Percentiles rank a stretch among this genome's conserved stretches.
phyloP scores from a whole-genome alignment of 2,113 vertebrate genomes.

The Rhynchomys soricoides region DNA sequence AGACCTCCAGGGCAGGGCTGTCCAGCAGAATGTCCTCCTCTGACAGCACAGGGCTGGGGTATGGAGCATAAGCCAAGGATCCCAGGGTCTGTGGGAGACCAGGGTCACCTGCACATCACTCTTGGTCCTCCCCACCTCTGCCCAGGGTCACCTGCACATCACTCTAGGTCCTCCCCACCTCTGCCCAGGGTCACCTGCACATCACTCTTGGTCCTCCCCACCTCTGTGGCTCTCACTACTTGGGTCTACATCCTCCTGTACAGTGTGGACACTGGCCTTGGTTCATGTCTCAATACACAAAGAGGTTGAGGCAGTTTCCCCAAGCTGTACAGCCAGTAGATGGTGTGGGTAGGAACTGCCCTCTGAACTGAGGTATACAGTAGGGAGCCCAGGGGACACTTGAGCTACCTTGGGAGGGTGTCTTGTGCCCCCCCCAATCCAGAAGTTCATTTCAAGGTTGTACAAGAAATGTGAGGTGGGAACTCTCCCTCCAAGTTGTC shows the following conservation, averaged over 20 bases:
- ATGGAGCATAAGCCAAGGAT: constrained; percentile 6
- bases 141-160: neutral
- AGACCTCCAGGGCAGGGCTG: constrained; percentile 83
- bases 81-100: constrained; percentile 71
- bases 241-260: neutral
- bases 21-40: constrained; percentile 78
- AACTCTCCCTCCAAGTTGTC: neutral
- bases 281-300: neutral
- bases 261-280: neutral
- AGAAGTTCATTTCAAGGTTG: neutral
- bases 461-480: neutral
- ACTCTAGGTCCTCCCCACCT: neutral
- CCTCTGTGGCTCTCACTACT: neutral
- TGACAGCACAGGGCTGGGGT: constrained; percentile 75
- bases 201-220: neutral
- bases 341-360: neutral
- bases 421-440: neutral
- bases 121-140: neutral
- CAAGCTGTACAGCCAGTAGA: neutral
- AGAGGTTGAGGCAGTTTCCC: neutral
- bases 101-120: neutral
- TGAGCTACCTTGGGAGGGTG: neutral
- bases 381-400: neutral
- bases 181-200: neutral
- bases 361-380: neutral